Conservation (phyloP, 2,113 vertebrate species). For the Callionymus lyra region DNA sequence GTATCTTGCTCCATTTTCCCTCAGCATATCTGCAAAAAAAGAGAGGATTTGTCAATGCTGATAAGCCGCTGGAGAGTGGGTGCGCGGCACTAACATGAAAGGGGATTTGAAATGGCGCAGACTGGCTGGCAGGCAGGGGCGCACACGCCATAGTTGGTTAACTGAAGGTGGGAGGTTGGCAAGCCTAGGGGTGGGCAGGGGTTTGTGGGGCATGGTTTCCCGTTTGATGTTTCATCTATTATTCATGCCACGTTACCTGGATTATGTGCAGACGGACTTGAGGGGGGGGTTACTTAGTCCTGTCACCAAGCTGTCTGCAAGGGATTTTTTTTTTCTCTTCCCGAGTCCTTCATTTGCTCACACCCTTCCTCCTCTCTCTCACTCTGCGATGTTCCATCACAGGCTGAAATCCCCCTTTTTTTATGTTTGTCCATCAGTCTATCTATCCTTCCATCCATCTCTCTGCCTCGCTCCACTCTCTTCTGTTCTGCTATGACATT, state of each 20-base stretch:
- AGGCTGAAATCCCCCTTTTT: slow-evolving; percentile 30
- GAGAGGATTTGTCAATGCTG: slow-evolving; percentile 48
- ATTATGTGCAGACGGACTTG: slow-evolving; percentile 45
- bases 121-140: slow-evolving; percentile 35
- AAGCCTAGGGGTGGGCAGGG: slow-evolving; percentile 1
- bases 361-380: slow-evolving; percentile 22
- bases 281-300: slow-evolving; percentile 31
- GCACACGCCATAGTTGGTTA: slow-evolving; percentile 24
- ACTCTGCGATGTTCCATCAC: slow-evolving; percentile 27
- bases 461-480: slow-evolving; percentile 16
- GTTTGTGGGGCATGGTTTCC: slow-evolving; percentile 2
- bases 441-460: slow-evolving; percentile 19
- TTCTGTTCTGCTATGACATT: slow-evolving; percentile 52
- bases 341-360: slow-evolving; percentile 11
- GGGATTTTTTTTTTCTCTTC: slow-evolving; percentile 26
- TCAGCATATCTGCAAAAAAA: slow-evolving; percentile 14
- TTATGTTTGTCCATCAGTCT: slow-evolving; percentile 14
- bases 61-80: slow-evolving; percentile 33
- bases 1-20: slow-evolving; percentile 25
- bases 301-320: slow-evolving; percentile 42
- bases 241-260: slow-evolving; percentile 52
- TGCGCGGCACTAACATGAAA: slow-evolving; percentile 36
- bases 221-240: slow-evolving; percentile 52
- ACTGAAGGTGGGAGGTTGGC: slow-evolving; percentile 39
- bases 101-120: slow-evolving; percentile 34